phyloP scores from a whole-genome alignment of 1,140 invertebrate genomes.

The Brachionus calyciflorus region DNA sequence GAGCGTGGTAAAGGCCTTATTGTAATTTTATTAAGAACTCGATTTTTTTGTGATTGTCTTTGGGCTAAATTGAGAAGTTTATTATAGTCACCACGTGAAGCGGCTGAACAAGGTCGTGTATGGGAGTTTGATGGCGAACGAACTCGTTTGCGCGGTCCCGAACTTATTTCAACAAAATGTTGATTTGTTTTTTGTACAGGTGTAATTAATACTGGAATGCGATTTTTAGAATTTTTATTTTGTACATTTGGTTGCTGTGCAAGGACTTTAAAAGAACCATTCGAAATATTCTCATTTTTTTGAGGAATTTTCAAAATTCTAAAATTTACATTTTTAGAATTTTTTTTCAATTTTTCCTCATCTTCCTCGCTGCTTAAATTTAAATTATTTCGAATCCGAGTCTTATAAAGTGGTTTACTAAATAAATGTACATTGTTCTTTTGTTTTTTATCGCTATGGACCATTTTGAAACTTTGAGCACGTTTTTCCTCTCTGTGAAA shows the following conservation, averaged over 20 bases:
- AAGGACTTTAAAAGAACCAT: background rate
- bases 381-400: background rate
- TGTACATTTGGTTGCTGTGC: background rate
- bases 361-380: background rate
- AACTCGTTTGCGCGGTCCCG: constrained; percentile 6
- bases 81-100: background rate
- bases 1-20: background rate
- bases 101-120: background rate
- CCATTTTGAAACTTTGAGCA: background rate
- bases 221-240: background rate
- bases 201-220: background rate
- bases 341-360: background rate
- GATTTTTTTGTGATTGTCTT: background rate
- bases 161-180: constrained; percentile 1
- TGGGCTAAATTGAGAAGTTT: constrained; percentile 12
- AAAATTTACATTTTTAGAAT: constrained; percentile 39
- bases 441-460: background rate
- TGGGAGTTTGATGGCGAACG: background rate
- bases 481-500: background rate
- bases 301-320: constrained; percentile 38
- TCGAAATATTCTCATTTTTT: background rate
- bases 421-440: too few species aligned
- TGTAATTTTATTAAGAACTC: background rate
- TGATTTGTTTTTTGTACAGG: background rate
- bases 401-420: background rate